These are phyloP conservation scores for Myotis vivesi DNA, from an alignment of 2,797 vertebrate genomes.

Conservation along the genomic window DNA sequence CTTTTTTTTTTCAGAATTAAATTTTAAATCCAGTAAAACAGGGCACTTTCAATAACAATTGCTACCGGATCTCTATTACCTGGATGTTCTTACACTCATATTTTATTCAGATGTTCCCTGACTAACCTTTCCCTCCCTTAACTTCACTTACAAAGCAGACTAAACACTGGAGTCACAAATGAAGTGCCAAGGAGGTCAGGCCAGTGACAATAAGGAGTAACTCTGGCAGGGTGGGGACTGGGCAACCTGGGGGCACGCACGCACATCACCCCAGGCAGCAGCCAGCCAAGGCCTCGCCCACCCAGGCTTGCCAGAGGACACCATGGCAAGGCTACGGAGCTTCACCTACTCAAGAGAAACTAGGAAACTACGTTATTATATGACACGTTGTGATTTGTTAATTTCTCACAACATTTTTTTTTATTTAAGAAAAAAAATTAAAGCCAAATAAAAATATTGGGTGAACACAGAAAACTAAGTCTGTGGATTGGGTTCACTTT, in stretches of 20 bases:
- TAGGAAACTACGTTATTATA: neutral
- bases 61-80: slow-evolving; percentile 57
- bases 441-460: neutral
- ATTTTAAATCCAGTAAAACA: slow-evolving; percentile 41
- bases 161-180: neutral
- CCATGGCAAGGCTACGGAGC: neutral
- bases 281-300: neutral
- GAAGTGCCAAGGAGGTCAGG: neutral
- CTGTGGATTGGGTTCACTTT: neutral
- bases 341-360: neutral
- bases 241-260: no score
- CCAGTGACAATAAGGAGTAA: neutral
- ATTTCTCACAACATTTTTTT: neutral
- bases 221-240: neutral
- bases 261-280: neutral
- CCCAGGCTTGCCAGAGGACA: neutral
- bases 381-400: neutral
- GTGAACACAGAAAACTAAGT: neutral
- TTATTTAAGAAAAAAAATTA: neutral
- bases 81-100: slow-evolving; percentile 72
- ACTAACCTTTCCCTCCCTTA: slow-evolving; percentile 36
- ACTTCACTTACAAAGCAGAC: slow-evolving; percentile 38
- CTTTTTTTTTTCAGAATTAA: slow-evolving; percentile 30
- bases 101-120: slow-evolving; percentile 68
- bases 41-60: slow-evolving; percentile 12